Evolutionary conservation across 2,888 invertebrate species (phyloP).

Genomic region (Minunthozetes semirufus): DNA sequence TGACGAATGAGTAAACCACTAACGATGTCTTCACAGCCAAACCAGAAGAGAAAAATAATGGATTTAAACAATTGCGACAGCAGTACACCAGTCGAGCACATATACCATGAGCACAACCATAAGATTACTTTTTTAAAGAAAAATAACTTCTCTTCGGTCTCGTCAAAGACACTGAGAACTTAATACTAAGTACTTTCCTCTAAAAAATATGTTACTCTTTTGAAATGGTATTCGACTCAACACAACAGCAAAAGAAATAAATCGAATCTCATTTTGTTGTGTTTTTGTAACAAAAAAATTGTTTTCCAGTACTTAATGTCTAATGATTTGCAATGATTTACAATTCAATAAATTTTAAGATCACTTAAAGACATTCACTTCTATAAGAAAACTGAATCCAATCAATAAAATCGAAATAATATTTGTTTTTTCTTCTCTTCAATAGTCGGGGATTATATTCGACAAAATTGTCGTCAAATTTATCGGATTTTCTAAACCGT

Average conservation of each 20-base stretch:
- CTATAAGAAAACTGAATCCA: not conserved
- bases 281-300: not conserved
- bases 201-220: conserved; percentile 3
- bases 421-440: not conserved
- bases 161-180: not conserved
- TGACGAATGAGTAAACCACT: conserved; percentile 21
- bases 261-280: not conserved
- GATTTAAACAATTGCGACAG: conserved; percentile 21
- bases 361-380: not conserved
- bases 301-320: not conserved
- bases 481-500: too few species aligned
- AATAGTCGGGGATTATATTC: too few species aligned
- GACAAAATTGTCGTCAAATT: too few species aligned
- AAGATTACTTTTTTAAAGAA: not conserved
- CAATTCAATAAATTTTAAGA: not conserved
- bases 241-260: not conserved
- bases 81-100: not conserved
- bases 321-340: not conserved
- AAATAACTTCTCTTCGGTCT: not conserved
- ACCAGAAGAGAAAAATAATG: conserved; percentile 13
- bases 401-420: not conserved
- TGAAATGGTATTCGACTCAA: not conserved
- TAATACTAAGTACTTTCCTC: not conserved
- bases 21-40: not conserved
- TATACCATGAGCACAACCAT: not conserved